Percentiles rank a stretch among this genome's conserved stretches.
Evolutionary conservation across 2,888 invertebrate genomes (phyloP).

Genomic region (Sipha maydis): DNA sequence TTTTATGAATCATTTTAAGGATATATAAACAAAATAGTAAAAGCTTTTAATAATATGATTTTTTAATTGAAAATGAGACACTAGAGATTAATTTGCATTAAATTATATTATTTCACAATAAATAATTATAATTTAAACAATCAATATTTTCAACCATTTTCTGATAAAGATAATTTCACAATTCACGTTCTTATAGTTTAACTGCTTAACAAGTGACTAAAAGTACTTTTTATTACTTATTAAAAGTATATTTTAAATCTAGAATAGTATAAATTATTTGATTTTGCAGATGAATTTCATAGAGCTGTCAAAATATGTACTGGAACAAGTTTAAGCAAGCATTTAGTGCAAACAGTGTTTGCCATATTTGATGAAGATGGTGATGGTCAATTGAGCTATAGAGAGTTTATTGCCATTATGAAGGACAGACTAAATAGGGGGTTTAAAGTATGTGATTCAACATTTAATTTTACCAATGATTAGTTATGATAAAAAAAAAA

Average conservation of each 20-base stretch:
- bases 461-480: no score
- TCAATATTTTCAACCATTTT: not conserved
- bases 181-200: not conserved
- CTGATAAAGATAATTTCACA: not conserved
- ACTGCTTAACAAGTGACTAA: not conserved
- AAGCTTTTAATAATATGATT: not conserved
- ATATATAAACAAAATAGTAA: no score
- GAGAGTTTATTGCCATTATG: slow-evolving; percentile 99
- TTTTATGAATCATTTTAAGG: no score
- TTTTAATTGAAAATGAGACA: not conserved
- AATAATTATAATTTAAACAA: not conserved
- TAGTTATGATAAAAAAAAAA: no score
- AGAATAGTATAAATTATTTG: slow-evolving; percentile 10
- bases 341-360: slow-evolving; percentile 94
- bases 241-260: not conserved
- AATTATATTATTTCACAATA: not conserved
- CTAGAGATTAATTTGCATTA: not conserved
- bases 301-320: slow-evolving; percentile 96
- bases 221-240: slow-evolving; percentile 1
- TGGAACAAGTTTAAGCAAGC: slow-evolving; percentile 84
- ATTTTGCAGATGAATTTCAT: slow-evolving; percentile 85
- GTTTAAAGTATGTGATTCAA: slow-evolving; percentile 78
- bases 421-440: slow-evolving; percentile 95
- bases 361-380: slow-evolving; percentile 98
- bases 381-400: slow-evolving; percentile 93